phyloP scores from a whole-genome alignment of 2,797 vertebrate genomes.

The Myotis planiceps region DNA sequence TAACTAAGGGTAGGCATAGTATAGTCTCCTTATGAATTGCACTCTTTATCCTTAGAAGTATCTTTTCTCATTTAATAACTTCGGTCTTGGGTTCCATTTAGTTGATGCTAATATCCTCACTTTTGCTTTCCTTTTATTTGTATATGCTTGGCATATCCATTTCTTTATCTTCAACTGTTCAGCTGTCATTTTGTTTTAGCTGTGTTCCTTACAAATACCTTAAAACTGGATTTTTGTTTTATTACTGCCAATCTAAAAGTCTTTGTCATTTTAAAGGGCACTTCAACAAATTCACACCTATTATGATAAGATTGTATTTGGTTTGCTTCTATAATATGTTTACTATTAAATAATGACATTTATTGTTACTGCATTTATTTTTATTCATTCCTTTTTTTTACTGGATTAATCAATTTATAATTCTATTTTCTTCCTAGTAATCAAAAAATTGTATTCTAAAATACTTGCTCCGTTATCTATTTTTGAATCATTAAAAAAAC shows the following conservation, averaged over 20 bases:
- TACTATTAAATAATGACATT: neutral
- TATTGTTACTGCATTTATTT: neutral
- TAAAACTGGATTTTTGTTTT: neutral
- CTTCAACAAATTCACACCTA: neutral
- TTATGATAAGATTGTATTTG: neutral
- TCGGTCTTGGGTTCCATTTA: neutral
- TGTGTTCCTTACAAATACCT: neutral
- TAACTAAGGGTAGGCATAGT: neutral
- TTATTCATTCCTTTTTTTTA: neutral
- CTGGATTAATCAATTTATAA: constrained; percentile 3
- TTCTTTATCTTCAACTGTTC: neutral
- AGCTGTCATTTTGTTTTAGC: neutral
- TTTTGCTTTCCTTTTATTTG: neutral
- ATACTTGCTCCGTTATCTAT: neutral
- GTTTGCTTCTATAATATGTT: neutral
- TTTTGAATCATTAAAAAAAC: neutral
- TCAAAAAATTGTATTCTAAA: neutral
- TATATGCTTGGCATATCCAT: neutral
- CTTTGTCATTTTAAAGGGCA: neutral
- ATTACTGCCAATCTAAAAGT: neutral
- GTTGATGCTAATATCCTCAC: neutral
- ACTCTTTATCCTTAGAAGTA: neutral
- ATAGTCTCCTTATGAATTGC: neutral
- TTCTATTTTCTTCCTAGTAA: neutral
- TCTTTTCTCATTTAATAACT: neutral